Conservation (phyloP, 2,797 vertebrate species). For the Heteromormyrus szaboi region DNA sequence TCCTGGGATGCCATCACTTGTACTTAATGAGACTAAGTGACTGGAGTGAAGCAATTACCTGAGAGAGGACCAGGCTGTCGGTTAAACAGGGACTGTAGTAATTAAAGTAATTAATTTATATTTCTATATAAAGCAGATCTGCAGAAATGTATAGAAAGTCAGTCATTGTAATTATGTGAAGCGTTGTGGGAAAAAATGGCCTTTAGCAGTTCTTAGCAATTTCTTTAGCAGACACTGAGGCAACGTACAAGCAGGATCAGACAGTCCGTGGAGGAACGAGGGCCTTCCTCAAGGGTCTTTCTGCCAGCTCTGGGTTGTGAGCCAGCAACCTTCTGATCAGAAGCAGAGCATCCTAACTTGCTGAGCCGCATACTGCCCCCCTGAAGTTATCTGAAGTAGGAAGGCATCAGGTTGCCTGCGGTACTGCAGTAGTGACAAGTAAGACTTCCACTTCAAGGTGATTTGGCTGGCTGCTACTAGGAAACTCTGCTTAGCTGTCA, state of each 20-base stretch:
- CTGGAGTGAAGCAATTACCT: conserved; percentile 7
- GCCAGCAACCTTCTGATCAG: background rate
- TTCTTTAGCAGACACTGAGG: background rate
- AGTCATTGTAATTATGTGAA: background rate
- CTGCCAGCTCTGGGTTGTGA: background rate
- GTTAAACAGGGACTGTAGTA: background rate
- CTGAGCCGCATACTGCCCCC: background rate
- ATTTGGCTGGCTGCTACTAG: background rate
- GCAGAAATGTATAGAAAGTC: background rate
- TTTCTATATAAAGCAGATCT: background rate
- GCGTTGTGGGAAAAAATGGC: background rate
- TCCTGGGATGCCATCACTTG: conserved; percentile 35
- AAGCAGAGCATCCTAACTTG: background rate
- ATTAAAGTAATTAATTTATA: background rate
- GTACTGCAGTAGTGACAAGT: background rate
- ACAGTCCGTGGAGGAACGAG: background rate
- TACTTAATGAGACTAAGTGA: conserved; percentile 2
- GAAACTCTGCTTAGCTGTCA: background rate
- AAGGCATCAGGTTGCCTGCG: background rate
- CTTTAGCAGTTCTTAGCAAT: background rate
- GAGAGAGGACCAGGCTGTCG: background rate
- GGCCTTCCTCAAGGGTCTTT: background rate
- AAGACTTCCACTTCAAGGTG: background rate
- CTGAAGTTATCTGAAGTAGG: background rate
- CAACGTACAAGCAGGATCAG: background rate